These are phyloP conservation scores for Orientallactaga sibirica DNA, from an alignment of 2,797 vertebrate genomes.

Conservation along the genomic window DNA sequence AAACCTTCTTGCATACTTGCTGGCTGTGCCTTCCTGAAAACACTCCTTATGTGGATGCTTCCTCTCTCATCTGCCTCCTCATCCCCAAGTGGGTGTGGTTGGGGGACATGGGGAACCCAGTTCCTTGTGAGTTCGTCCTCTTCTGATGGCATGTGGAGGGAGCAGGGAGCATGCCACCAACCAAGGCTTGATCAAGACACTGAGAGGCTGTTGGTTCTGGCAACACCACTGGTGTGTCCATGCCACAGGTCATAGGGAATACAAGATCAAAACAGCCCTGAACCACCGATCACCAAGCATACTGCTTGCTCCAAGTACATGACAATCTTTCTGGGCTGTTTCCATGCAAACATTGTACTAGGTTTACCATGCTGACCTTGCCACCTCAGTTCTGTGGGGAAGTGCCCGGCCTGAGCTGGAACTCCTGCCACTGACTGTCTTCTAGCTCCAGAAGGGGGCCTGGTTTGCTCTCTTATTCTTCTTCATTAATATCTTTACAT, in stretches of 20 bases:
- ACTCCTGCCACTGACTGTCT: background rate
- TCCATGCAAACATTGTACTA: background rate
- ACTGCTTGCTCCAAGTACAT: background rate
- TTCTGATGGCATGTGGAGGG: accelerated
- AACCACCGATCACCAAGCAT: background rate
- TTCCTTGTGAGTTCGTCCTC: background rate
- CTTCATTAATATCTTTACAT: background rate
- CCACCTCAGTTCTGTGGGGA: background rate
- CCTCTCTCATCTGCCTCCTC: background rate
- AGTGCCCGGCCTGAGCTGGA: background rate
- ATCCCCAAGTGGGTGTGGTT: no score
- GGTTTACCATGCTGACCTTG: background rate
- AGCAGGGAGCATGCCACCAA: background rate
- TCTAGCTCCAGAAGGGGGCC: background rate
- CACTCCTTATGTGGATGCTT: background rate
- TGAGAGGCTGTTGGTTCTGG: background rate
- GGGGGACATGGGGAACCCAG: background rate
- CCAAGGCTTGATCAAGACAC: background rate
- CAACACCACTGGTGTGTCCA: background rate
- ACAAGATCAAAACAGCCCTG: background rate
- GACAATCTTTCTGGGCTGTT: background rate
- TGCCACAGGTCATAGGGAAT: no score
- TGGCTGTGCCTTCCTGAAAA: background rate
- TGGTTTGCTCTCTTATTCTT: background rate
- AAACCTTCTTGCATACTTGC: background rate